These are phyloP conservation scores for Hirtodrosophila histrioides DNA, from an alignment of 2,888 invertebrate genomes.

Conservation along the genomic window DNA sequence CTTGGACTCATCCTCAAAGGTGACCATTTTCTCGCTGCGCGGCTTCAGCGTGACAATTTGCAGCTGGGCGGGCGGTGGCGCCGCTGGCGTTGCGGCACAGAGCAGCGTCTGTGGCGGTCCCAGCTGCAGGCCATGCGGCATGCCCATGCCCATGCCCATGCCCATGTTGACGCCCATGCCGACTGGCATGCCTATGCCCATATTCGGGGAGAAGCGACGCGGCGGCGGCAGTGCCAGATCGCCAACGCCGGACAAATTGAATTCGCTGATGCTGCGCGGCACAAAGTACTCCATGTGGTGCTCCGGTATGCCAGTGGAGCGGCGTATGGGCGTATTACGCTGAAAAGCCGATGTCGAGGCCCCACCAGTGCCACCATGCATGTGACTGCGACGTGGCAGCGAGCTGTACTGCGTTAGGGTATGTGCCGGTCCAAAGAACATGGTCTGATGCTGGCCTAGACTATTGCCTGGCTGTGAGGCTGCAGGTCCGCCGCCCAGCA, in stretches of 20 bases:
- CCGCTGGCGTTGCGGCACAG: conserved; percentile 77
- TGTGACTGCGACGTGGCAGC: conserved; percentile 85
- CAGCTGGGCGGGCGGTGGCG: conserved; percentile 78
- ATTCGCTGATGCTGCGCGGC: conserved; percentile 93
- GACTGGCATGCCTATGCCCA: conserved; percentile 36
- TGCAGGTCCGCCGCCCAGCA: conserved; percentile 80
- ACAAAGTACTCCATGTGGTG: conserved; percentile 92
- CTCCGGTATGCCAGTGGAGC: conserved; percentile 87
- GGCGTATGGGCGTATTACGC: conserved; percentile 87
- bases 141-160: conserved; percentile 59
- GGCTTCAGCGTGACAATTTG: conserved; percentile 85
- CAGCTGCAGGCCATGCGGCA: conserved; percentile 80
- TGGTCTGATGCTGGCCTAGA: conserved; percentile 82
- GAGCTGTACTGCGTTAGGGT: conserved; percentile 86
- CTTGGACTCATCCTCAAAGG: conserved; percentile 90
- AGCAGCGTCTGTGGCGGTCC: conserved; percentile 81
- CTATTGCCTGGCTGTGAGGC: conserved; percentile 51
- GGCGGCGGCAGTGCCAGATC: conserved; percentile 86
- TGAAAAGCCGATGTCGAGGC: conserved; percentile 85
- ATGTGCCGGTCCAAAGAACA: conserved; percentile 84
- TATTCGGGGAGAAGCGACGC: conserved; percentile 83
- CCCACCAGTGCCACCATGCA: conserved; percentile 29
- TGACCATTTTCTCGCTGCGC: conserved; percentile 90
- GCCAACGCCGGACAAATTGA: conserved; percentile 89
- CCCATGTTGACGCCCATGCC: conserved; percentile 56